Evolutionary conservation across 2,888 invertebrate genomes (phyloP).

Genomic region (Caenorhabditis zanzibari): DNA sequence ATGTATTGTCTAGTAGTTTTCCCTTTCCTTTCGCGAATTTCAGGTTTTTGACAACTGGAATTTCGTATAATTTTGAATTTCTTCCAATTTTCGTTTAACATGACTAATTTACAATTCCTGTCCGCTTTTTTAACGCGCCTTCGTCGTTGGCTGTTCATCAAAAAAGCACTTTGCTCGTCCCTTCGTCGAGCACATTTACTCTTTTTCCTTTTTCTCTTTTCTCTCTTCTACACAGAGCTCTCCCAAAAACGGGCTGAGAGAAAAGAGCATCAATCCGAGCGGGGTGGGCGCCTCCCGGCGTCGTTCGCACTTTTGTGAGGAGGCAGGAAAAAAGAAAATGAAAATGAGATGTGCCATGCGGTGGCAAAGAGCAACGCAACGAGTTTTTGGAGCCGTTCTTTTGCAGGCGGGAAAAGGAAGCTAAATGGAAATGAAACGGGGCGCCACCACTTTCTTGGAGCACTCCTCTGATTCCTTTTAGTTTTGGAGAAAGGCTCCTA

Average conservation of each 20-base stretch:
- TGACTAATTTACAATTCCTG: slow-evolving; percentile 24
- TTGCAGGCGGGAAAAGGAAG: slow-evolving; percentile 2
- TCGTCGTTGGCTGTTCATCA: slow-evolving; percentile 43
- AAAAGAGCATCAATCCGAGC: slow-evolving; percentile 34
- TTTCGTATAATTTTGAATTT: neutral
- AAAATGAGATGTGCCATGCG: slow-evolving; percentile 26
- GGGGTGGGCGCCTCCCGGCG: neutral
- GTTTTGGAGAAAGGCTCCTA: neutral
- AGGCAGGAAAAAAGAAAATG: slow-evolving; percentile 17
- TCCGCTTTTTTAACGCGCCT: neutral
- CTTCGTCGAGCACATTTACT: slow-evolving; percentile 21
- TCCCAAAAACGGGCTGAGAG: neutral
- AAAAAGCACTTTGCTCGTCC: slow-evolving; percentile 60
- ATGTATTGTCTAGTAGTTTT: neutral
- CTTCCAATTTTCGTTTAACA: neutral
- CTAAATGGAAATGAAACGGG: slow-evolving; percentile 37
- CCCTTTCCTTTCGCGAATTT: too few relatives aligned
- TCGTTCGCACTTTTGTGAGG: slow-evolving; percentile 24
- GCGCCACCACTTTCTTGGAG: neutral
- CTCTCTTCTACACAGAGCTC: neutral
- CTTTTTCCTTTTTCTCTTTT: neutral
- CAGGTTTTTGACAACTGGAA: neutral
- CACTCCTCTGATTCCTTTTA: neutral
- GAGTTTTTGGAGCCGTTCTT: slow-evolving; percentile 31
- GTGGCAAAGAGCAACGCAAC: neutral